Evolutionary conservation across 2,113 vertebrate species (phyloP).

Genomic region (Cyrtonyx montezumae): DNA sequence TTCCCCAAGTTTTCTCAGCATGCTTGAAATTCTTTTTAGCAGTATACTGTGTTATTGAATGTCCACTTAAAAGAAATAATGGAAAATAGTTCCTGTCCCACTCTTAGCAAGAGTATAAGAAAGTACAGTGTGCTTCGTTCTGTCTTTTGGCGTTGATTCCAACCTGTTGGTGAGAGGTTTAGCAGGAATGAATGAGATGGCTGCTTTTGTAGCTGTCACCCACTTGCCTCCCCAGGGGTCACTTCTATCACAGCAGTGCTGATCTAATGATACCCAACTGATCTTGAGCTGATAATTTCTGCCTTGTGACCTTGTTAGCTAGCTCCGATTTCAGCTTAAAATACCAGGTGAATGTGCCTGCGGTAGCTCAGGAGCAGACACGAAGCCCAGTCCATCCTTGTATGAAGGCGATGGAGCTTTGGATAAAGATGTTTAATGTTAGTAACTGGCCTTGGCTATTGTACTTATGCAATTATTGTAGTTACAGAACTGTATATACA

Average conservation of each 20-base stretch:
- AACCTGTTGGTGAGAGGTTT: background rate
- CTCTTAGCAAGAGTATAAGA: background rate
- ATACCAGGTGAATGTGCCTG: rapidly evolving
- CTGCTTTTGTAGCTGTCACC: background rate
- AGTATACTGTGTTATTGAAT: background rate
- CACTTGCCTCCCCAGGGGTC: background rate
- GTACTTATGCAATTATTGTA: conserved; percentile 11
- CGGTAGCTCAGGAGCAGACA: rapidly evolving
- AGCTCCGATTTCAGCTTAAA: background rate
- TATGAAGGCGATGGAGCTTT: background rate
- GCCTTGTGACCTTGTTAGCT: background rate
- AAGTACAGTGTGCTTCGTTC: background rate
- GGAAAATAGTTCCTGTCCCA: background rate
- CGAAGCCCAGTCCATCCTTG: background rate
- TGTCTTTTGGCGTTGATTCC: background rate
- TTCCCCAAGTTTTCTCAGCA: background rate
- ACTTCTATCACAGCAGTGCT: background rate
- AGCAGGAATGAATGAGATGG: background rate
- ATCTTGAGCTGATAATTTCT: background rate
- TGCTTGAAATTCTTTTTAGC: background rate
- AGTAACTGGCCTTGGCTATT: background rate
- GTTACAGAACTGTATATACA: background rate
- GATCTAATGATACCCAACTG: rapidly evolving
- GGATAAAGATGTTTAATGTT: background rate
- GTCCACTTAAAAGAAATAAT: background rate